Evolutionary conservation across 2,797 vertebrate species (phyloP).

Genomic region (Sebastes vulpes): DNA sequence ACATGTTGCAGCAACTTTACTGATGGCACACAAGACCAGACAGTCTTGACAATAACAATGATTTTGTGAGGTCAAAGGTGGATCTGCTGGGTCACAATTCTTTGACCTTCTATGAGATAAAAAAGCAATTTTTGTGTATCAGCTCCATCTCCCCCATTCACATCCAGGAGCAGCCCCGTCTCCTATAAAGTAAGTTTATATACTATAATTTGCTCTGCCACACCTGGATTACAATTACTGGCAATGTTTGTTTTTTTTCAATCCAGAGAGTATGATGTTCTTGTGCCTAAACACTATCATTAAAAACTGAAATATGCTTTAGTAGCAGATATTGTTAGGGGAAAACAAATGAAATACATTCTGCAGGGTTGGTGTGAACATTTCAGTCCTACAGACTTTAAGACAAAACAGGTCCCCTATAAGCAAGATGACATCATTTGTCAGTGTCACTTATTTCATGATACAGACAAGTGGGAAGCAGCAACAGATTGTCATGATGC

Average conservation of each 20-base stretch:
- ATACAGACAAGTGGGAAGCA: background rate
- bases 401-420: background rate
- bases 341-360: background rate
- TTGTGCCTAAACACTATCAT: background rate
- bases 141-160: background rate
- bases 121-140: slow-evolving; percentile 22
- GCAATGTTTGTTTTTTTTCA: background rate
- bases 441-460: background rate
- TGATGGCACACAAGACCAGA: slow-evolving; percentile 8
- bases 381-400: background rate
- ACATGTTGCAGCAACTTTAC: slow-evolving; percentile 4
- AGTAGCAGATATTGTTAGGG: background rate
- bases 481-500: background rate
- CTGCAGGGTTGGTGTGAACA: background rate
- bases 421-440: background rate
- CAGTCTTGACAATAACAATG: slow-evolving; percentile 50
- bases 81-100: slow-evolving; percentile 22
- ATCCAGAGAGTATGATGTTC: background rate
- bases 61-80: slow-evolving; percentile 61
- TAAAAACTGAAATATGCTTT: background rate
- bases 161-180: background rate
- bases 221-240: background rate
- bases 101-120: slow-evolving; percentile 45
- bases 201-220: background rate
- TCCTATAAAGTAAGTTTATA: background rate